Percentiles rank a stretch among this genome's conserved stretches.
These are phyloP conservation scores for Tachycineta bicolor DNA, from an alignment of 2,113 vertebrate genomes.

Conservation along the genomic window DNA sequence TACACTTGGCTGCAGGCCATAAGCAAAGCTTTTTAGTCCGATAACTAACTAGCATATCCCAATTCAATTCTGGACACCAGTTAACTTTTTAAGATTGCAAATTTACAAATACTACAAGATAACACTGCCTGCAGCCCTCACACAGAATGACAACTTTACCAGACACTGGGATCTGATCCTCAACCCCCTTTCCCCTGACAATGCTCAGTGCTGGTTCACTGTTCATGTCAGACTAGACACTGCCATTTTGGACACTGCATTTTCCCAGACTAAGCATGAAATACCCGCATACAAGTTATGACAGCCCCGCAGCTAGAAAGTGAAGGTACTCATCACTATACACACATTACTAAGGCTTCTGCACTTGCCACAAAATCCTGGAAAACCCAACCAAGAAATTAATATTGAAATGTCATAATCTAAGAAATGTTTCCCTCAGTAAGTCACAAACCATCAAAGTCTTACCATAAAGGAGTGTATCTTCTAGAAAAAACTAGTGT, in stretches of 20 bases:
- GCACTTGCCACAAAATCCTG: neutral
- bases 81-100: neutral
- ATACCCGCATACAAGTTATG: neutral
- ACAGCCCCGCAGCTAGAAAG: neutral
- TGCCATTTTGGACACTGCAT: neutral
- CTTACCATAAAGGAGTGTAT: neutral
- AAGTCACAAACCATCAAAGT: neutral
- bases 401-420: neutral
- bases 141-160: accelerated
- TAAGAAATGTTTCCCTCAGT: neutral
- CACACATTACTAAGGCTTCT: neutral
- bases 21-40: neutral
- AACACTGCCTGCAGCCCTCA: neutral
- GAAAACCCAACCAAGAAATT: neutral
- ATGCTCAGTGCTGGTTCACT: neutral
- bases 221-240: neutral
- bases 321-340: neutral
- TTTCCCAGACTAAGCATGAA: neutral
- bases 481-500: neutral
- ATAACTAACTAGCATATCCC: neutral
- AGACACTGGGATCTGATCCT: neutral
- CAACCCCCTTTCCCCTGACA: accelerated
- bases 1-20: neutral
- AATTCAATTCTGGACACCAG: neutral
- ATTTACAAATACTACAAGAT: neutral